These are phyloP conservation scores for Heteronetta atricapilla DNA, from an alignment of 2,113 vertebrate genomes.

Conservation along the genomic window DNA sequence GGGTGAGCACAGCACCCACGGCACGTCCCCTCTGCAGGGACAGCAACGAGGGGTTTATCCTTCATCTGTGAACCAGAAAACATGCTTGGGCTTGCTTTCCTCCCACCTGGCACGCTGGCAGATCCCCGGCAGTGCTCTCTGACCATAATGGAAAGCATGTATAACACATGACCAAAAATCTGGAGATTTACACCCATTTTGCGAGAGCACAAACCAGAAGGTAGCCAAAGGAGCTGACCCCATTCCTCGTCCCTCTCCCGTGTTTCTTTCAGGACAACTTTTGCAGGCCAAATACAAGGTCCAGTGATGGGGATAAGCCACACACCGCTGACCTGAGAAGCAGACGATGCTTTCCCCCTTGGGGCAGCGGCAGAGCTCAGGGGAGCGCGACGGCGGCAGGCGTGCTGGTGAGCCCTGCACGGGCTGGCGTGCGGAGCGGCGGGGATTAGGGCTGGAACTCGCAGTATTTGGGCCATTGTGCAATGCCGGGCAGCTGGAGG, in stretches of 20 bases:
- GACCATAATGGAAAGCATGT: neutral
- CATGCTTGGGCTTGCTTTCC: neutral
- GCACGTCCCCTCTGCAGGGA: neutral
- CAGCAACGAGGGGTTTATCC: neutral
- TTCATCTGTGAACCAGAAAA: neutral
- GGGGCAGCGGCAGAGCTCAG: neutral
- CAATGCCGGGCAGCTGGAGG: slow-evolving; percentile 77
- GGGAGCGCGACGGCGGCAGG: neutral
- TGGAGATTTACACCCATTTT: neutral
- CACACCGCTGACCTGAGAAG: neutral
- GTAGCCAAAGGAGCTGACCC: neutral
- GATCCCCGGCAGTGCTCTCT: neutral
- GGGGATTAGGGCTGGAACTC: slow-evolving; percentile 71
- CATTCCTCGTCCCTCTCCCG: neutral
- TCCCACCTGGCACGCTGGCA: neutral
- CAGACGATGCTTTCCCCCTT: fast-evolving
- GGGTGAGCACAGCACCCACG: neutral
- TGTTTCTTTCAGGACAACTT: neutral
- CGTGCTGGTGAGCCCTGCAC: slow-evolving; percentile 58
- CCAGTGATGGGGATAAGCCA: neutral
- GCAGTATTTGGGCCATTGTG: slow-evolving; percentile 66
- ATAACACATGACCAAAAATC: neutral
- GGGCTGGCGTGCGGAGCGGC: slow-evolving; percentile 63
- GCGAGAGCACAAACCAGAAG: neutral
- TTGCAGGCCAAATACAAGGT: neutral